These are phyloP conservation scores for Hemiscyllium ocellatum DNA, from an alignment of 2,113 vertebrate species.

Conservation along the genomic window DNA sequence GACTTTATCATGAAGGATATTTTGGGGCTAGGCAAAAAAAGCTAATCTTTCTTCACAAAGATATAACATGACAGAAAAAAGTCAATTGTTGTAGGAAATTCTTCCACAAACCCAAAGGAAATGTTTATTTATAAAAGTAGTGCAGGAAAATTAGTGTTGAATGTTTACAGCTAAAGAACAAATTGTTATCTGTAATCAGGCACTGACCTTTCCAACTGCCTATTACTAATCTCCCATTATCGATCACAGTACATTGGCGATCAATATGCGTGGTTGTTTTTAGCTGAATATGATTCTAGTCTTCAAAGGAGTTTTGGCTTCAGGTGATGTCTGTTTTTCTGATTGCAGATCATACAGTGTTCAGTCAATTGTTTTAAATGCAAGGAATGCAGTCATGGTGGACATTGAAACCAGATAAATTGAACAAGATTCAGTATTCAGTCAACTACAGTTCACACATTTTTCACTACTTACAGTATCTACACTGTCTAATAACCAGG, in stretches of 20 bases:
- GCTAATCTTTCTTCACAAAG: background rate
- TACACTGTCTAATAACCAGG: background rate
- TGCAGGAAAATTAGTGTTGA: background rate
- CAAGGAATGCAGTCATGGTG: background rate
- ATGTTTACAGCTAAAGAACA: background rate
- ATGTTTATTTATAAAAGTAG: background rate
- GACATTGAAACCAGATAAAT: background rate
- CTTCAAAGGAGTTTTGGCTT: background rate
- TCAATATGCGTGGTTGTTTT: background rate
- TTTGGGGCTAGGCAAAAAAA: background rate
- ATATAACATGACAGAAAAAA: background rate
- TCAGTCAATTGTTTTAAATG: background rate
- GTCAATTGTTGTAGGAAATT: background rate
- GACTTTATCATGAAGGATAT: background rate
- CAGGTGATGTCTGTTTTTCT: background rate
- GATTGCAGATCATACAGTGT: background rate
- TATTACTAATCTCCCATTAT: background rate
- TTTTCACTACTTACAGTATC: background rate
- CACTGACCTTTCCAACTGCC: background rate
- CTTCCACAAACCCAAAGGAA: background rate
- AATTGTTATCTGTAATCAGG: background rate
- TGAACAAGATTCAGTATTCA: background rate
- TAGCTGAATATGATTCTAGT: background rate
- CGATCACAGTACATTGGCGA: background rate
- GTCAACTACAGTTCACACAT: background rate